Evolutionary conservation across 2,888 invertebrate species (phyloP).

Genomic region (Trichopoda pennipes): DNA sequence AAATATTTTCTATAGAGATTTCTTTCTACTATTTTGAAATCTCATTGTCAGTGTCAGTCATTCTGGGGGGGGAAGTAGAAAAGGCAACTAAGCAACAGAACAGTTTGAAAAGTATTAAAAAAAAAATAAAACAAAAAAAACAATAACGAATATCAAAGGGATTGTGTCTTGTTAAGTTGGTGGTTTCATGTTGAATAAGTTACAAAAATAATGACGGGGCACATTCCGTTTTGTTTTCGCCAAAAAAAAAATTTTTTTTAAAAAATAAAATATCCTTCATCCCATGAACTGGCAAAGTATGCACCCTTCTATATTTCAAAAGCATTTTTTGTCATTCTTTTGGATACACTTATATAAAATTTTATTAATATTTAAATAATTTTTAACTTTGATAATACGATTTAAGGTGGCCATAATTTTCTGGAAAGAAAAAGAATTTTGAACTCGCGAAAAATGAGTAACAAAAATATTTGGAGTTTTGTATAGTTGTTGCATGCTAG

Average conservation of each 20-base stretch:
- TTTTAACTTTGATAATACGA: neutral
- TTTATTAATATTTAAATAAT: neutral
- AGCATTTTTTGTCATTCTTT: neutral
- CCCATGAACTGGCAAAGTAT: neutral
- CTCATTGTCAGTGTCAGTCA: slow-evolving; percentile 66
- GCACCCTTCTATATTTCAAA: slow-evolving; percentile 2
- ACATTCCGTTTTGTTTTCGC: slow-evolving; percentile 74
- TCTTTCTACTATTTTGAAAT: slow-evolving; percentile 62
- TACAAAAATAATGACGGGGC: slow-evolving; percentile 79
- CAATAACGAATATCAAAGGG: slow-evolving; percentile 24
- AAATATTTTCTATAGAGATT: slow-evolving; percentile 47
- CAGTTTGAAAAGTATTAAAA: slow-evolving; percentile 25
- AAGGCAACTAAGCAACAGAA: slow-evolving; percentile 14
- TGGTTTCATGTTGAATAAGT: slow-evolving; percentile 74
- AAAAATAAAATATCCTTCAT: neutral
- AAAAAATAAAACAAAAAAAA: too few species aligned
- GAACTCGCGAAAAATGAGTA: too few species aligned
- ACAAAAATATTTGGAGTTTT: too few species aligned
- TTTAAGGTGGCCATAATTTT: neutral
- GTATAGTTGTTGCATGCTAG: too few species aligned
- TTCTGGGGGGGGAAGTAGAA: slow-evolving; percentile 38
- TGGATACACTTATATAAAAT: neutral
- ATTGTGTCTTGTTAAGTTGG: slow-evolving; percentile 56
- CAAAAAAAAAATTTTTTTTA: slow-evolving; percentile 3
- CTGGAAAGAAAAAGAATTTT: neutral